phyloP scores from a whole-genome alignment of 2,888 invertebrate species.

The Ashinkailepas kermadecensis region DNA sequence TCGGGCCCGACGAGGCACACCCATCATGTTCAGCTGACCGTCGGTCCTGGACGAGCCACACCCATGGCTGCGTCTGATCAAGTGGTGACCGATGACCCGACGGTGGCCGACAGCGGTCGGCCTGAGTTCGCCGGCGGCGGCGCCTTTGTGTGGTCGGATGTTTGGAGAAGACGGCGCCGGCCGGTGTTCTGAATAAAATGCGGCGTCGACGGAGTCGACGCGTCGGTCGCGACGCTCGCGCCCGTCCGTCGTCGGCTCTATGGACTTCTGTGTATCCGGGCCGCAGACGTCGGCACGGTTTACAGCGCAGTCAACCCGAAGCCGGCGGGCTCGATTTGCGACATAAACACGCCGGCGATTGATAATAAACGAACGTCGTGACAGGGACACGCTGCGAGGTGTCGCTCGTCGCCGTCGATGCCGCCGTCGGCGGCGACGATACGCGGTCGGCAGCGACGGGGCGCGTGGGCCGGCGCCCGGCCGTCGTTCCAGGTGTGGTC shows the following conservation, averaged over 20 bases:
- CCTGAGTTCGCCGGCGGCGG: neutral
- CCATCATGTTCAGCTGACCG: neutral
- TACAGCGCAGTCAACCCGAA: constrained; percentile 1
- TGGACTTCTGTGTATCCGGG: neutral
- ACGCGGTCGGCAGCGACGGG: neutral
- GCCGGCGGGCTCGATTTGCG: constrained; percentile 15
- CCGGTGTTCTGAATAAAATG: constrained; percentile 12
- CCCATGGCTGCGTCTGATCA: neutral
- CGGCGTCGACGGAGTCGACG: constrained; percentile 5
- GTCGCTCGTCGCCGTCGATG: constrained; percentile 1
- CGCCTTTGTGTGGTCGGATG: constrained; percentile 7
- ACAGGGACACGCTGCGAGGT: neutral
- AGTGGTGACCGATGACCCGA: neutral
- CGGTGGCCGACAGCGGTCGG: neutral
- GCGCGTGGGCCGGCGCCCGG: neutral
- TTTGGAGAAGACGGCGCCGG: neutral
- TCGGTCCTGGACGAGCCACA: neutral
- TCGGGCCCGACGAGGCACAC: no score
- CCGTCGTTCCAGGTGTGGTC: neutral
- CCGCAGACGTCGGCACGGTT: constrained; percentile 5
- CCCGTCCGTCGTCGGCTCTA: constrained; percentile 12
- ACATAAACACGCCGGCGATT: constrained; percentile 13
- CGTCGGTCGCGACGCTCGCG: constrained; percentile 2
- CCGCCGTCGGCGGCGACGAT: neutral
- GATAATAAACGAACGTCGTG: constrained; percentile 19